phyloP scores from a whole-genome alignment of 2,113 vertebrate genomes.

The Pangasianodon hypophthalmus region DNA sequence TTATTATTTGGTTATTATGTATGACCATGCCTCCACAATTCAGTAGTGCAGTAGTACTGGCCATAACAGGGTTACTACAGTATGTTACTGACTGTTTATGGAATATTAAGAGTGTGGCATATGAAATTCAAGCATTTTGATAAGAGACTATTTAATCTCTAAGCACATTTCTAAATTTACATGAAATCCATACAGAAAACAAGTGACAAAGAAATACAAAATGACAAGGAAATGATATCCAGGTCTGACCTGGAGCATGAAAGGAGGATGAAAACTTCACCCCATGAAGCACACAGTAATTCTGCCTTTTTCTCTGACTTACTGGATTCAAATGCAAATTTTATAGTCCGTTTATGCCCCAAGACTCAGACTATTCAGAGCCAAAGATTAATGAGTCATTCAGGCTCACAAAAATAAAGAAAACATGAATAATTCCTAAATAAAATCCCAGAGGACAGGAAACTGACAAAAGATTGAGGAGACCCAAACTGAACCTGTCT shows the following conservation, averaged over 20 bases:
- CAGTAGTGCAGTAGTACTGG: not conserved
- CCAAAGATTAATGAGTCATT: constrained; percentile 38
- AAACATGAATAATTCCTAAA: constrained; percentile 52
- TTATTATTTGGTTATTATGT: not conserved
- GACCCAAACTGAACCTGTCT: constrained; percentile 38
- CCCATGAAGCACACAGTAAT: not conserved
- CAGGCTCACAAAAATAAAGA: constrained; percentile 40
- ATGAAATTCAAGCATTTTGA: not conserved
- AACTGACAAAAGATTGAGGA: constrained; percentile 10
- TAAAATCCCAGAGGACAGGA: constrained; percentile 13
- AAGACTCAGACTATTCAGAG: constrained; percentile 14
- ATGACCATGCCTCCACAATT: not conserved
- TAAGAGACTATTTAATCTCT: not conserved
- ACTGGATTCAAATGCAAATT: constrained; percentile 21
- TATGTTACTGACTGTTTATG: not conserved
- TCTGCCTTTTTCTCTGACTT: not conserved
- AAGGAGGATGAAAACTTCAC: not conserved
- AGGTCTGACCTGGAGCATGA: not conserved
- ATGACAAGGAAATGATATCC: not conserved
- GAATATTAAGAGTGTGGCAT: not conserved
- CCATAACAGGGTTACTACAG: not conserved
- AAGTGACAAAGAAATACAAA: not conserved
- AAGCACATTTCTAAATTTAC: not conserved
- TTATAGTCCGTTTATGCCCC: constrained; percentile 17
- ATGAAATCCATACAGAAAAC: not conserved